Base-by-base conservation (phyloP, 2,888 invertebrate species). In the Nezara viridula region DNA sequence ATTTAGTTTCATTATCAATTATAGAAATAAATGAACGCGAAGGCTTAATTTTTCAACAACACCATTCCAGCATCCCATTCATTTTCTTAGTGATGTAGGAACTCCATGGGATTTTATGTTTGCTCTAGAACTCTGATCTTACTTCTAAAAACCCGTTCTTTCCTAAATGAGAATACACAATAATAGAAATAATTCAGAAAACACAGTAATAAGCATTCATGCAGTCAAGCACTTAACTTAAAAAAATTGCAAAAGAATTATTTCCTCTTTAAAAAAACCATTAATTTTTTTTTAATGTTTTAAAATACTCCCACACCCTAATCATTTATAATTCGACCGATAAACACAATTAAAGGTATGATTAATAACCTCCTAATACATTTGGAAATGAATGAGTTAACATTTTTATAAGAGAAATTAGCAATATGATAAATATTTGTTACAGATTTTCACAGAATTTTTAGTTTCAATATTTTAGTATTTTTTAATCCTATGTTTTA, bases 201-300 rank as follows among this genome's bases (percentile, higher is more conserved):
- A 44, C 12, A 77, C 77, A 77, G 40, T 24, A 60, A 77, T 77
- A 77, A 77, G 77, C 77, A 77, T 37, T 77, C 77, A 77, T 77
- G 77, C 77, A 77, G 40, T 77, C 77, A 77, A 77, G 77, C 77
- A 77, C 40, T 77, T 77, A 87, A 87, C 60, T 87, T n/a, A 60
- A 21, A 44, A 52, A 44, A 87, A n/a, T 44, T 52, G 10, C 10
- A 44, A 49, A 52, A n/a, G 2, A 86, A 86, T 27, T 19, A 52
- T 37, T 49, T 86, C 2, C 10, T 24, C 50, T 50, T 16, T 16
- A 27, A 37, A 50, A 52, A 37, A 37, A 40, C 24, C 9, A 40
- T 2, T 77, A 19, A 40, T 16, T 37, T 40, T 37, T 7, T 24
- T 24, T 16, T 77, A 24, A 40, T 40, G 2, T 77, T 14, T 77